These are phyloP conservation scores for Epinotia demarniana DNA, from an alignment of 2,888 invertebrate genomes.

Conservation along the genomic window DNA sequence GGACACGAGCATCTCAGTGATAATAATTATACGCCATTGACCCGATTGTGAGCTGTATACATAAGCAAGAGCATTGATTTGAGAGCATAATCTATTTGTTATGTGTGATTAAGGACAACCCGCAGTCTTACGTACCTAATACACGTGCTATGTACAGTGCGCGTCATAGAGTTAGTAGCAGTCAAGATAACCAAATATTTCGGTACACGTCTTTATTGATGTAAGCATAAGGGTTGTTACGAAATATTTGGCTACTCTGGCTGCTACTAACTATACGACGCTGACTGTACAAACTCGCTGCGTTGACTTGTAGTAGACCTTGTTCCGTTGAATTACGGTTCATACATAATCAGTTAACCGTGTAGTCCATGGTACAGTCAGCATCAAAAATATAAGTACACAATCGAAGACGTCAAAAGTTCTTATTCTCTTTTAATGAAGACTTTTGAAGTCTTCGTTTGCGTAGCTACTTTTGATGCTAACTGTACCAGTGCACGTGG, in stretches of 20 bases:
- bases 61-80: constrained; percentile 60
- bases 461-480: too few relatives aligned
- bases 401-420: too few relatives aligned
- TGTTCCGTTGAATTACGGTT: background rate
- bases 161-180: background rate
- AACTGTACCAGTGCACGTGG: background rate
- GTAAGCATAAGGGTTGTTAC: too few relatives aligned
- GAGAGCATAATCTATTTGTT: constrained; percentile 40
- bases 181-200: too few relatives aligned
- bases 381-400: too few relatives aligned
- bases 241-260: too few relatives aligned
- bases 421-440: too few relatives aligned
- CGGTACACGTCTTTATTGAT: too few relatives aligned
- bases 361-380: too few relatives aligned
- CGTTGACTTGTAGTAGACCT: background rate
- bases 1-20: constrained; percentile 59
- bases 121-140: background rate
- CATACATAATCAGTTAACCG: background rate
- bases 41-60: constrained; percentile 65
- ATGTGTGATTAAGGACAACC: constrained; percentile 40
- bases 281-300: background rate
- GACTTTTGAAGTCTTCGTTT: too few relatives aligned
- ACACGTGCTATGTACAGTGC: background rate
- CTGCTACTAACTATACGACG: too few relatives aligned
- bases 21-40: constrained; percentile 72